Percentiles rank a stretch among this genome's conserved stretches.
Conservation (phyloP, 1,140 invertebrate genomes). For the Drosophila fuyamai region DNA sequence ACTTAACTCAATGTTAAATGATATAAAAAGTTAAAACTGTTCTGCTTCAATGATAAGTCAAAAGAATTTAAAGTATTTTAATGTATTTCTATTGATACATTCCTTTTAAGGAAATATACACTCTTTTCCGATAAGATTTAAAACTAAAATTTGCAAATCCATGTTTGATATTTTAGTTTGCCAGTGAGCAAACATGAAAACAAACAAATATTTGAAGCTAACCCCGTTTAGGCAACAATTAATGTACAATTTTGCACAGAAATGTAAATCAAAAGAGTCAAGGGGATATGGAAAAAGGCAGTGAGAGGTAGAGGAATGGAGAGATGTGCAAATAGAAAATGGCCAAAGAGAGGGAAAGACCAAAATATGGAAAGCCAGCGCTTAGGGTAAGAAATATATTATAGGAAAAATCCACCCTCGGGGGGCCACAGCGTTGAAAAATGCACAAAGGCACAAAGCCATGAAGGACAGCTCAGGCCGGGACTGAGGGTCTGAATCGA, state of each 20-base stretch:
- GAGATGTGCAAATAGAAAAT: slow-evolving; percentile 14
- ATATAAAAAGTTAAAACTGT: too few relatives aligned
- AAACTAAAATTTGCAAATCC: slow-evolving; percentile 3
- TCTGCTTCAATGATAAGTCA: too few relatives aligned
- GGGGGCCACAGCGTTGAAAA: slow-evolving; percentile 40
- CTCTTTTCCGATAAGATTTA: not conserved
- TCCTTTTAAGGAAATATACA: too few relatives aligned
- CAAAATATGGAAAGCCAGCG: not conserved
- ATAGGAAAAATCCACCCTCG: slow-evolving; percentile 69
- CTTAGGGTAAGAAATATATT: slow-evolving; percentile 51
- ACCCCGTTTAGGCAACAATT: slow-evolving; percentile 64
- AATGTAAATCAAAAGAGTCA: slow-evolving; percentile 59
- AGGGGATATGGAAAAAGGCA: slow-evolving; percentile 20
- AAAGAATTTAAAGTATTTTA: too few relatives aligned
- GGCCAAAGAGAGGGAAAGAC: not conserved
- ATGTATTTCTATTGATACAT: too few relatives aligned
- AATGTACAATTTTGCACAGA: slow-evolving; percentile 56
- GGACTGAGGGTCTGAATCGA: slow-evolving; percentile 29
- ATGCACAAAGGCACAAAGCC: slow-evolving; percentile 52
- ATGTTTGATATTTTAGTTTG: not conserved
- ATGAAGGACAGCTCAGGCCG: slow-evolving; percentile 41
- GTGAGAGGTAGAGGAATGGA: not conserved
- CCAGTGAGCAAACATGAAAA: slow-evolving; percentile 10
- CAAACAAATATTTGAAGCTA: slow-evolving; percentile 33
- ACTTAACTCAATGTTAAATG: too few relatives aligned